These are phyloP conservation scores for Enteromius afrohamiltoni DNA, from an alignment of 2,797 vertebrate species.

Conservation along the genomic window DNA sequence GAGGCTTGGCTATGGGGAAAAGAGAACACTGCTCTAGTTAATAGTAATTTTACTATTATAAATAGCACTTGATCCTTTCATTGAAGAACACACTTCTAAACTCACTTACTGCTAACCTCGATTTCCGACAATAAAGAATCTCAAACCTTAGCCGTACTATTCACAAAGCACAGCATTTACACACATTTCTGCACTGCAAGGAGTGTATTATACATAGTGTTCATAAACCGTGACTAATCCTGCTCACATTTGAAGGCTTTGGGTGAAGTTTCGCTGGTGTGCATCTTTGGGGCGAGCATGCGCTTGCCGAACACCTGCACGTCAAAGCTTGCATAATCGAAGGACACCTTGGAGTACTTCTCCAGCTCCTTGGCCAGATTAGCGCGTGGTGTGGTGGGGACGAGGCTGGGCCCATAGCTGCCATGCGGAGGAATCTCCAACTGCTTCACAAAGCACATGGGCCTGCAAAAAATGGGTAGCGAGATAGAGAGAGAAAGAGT, in stretches of 20 bases:
- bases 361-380: constrained; percentile 98
- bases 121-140: background rate
- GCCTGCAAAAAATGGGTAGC: constrained; percentile 75
- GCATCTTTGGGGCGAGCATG: constrained; percentile 98
- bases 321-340: constrained; percentile 99
- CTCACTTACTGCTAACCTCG: constrained; percentile 4
- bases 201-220: constrained; percentile 9
- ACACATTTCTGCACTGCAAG: background rate
- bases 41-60: constrained; percentile 2
- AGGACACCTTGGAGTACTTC: constrained; percentile 99
- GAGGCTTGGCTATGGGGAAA: constrained; percentile 75
- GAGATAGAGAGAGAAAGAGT: constrained; percentile 39
- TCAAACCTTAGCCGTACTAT: background rate
- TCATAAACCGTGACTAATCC: constrained; percentile 30
- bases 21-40: constrained; percentile 34
- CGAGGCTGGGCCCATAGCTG: constrained; percentile 90
- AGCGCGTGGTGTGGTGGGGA: constrained; percentile 89
- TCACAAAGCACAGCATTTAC: constrained; percentile 21
- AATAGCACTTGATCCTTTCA: constrained; percentile 2
- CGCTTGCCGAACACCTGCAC: constrained; percentile 99
- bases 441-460: constrained; percentile 99
- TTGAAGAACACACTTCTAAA: constrained; percentile 15
- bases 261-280: constrained; percentile 96
- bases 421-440: constrained; percentile 93
- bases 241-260: constrained; percentile 99